phyloP scores from a whole-genome alignment of 2,888 invertebrate genomes.

The Melanargia galathea region DNA sequence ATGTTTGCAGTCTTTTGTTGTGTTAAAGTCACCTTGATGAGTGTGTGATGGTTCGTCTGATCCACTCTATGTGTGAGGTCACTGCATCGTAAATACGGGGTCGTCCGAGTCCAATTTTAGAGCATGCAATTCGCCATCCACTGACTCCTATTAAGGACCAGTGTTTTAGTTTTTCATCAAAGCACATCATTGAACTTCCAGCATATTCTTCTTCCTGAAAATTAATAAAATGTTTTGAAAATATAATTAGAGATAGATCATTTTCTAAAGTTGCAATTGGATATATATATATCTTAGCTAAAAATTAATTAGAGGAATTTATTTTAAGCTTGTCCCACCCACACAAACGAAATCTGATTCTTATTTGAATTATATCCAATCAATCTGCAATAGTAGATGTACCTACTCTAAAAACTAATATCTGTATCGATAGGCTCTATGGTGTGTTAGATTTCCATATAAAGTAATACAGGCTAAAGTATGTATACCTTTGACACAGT shows the following conservation, averaged over 20 bases:
- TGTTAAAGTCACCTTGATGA: conserved; percentile 66
- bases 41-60: conserved; percentile 87
- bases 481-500: too few species aligned
- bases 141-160: conserved; percentile 92
- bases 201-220: conserved; percentile 92
- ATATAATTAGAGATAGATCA: not conserved
- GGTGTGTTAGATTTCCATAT: too few species aligned
- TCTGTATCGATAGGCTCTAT: too few species aligned
- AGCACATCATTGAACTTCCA: conserved; percentile 92
- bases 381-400: too few species aligned
- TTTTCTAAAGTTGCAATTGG: too few species aligned
- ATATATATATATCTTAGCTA: too few species aligned
- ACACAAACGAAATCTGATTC: too few species aligned
- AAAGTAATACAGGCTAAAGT: too few species aligned
- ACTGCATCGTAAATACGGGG: conserved; percentile 93
- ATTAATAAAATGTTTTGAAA: not conserved
- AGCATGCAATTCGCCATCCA: conserved; percentile 93
- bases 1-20: conserved; percentile 57
- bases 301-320: too few species aligned
- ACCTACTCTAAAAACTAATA: too few species aligned
- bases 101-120: conserved; percentile 88
- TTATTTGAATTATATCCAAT: too few species aligned
- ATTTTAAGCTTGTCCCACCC: too few species aligned
- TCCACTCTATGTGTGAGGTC: conserved; percentile 92
- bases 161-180: conserved; percentile 85